Conservation (phyloP, 2,797 vertebrate species). For the Enteromius mattozi region DNA sequence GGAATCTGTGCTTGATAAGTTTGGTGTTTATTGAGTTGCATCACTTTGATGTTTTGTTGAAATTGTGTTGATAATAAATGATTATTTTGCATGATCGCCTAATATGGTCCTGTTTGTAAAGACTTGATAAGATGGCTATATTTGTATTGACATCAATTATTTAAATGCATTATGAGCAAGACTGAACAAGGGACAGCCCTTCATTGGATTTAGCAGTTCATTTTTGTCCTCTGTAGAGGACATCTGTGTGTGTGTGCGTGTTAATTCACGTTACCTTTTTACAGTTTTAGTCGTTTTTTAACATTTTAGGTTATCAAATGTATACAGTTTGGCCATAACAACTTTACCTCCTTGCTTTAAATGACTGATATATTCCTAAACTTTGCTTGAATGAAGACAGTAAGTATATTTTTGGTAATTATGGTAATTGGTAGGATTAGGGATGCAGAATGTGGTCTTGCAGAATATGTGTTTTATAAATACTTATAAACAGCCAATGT, state of each 20-base stretch:
- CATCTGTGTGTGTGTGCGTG: not conserved
- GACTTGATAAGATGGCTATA: not conserved
- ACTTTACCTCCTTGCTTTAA: too few relatives aligned
- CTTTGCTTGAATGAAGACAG: too few relatives aligned
- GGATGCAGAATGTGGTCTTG: too few relatives aligned
- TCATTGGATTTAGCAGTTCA: not conserved
- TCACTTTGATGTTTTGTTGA: not conserved
- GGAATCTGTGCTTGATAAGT: constrained; percentile 13
- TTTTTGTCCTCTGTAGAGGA: not conserved
- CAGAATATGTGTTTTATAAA: not conserved
- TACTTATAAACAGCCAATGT: too few relatives aligned
- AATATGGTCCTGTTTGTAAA: not conserved
- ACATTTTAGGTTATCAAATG: not conserved
- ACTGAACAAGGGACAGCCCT: not conserved
- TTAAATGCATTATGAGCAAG: not conserved
- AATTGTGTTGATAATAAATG: not conserved
- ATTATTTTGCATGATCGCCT: not conserved
- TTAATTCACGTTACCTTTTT: not conserved
- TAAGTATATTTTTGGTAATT: too few relatives aligned
- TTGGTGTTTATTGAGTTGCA: constrained; percentile 1
- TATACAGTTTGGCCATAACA: not conserved
- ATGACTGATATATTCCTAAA: too few relatives aligned
- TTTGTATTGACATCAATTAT: not conserved
- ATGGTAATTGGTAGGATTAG: too few relatives aligned
- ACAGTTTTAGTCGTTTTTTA: not conserved